Conservation (phyloP, 2,113 vertebrate genomes). For the Lichenostomus cassidix region DNA sequence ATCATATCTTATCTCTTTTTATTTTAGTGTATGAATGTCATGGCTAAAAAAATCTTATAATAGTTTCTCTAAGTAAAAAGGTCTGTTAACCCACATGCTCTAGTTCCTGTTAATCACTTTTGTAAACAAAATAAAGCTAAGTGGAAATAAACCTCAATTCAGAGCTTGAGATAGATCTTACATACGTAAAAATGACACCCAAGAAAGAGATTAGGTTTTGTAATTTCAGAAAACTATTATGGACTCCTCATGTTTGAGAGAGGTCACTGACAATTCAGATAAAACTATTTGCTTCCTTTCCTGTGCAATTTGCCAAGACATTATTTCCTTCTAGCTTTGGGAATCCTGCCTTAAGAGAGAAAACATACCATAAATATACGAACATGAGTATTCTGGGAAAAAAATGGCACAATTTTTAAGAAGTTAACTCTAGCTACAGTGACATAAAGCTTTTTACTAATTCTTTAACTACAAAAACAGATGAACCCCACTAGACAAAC, state of each 20-base stretch:
- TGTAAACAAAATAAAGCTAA: neutral
- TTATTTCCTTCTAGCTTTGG: neutral
- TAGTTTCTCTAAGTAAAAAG: neutral
- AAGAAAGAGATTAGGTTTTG: neutral
- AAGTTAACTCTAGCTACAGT: neutral
- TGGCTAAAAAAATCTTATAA: neutral
- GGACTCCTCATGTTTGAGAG: accelerated
- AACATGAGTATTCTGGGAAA: neutral
- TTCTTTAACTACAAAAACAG: neutral
- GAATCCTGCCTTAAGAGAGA: neutral
- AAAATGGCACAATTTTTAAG: neutral
- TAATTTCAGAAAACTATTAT: neutral
- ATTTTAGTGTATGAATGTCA: neutral
- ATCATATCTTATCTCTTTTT: neutral
- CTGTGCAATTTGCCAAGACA: neutral
- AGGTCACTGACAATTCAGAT: neutral
- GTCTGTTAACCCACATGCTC: neutral
- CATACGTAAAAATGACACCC: neutral
- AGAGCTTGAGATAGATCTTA: neutral
- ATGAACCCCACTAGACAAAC: neutral
- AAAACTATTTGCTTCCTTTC: neutral
- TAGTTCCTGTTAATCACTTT: neutral
- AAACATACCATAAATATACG: neutral
- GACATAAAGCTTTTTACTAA: neutral
- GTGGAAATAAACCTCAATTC: neutral